These are phyloP conservation scores for Hanleya hanleyi DNA, from an alignment of 2,888 invertebrate genomes.

Conservation along the genomic window DNA sequence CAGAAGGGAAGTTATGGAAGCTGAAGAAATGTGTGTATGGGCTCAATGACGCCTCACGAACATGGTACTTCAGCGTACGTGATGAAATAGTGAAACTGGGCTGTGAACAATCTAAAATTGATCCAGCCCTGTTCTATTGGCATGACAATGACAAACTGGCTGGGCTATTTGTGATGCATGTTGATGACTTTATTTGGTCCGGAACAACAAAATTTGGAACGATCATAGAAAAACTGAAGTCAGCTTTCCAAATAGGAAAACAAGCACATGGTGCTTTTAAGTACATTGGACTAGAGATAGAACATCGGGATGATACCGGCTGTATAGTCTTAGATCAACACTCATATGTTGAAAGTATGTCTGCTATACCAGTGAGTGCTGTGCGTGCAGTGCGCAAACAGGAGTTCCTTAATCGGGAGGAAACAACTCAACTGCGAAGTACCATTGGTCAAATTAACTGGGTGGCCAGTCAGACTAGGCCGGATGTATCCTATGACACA, in stretches of 20 bases:
- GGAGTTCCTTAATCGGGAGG: not conserved
- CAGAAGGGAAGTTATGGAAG: no score
- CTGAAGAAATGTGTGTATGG: no score
- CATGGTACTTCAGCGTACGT: no score
- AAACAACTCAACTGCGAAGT: not conserved
- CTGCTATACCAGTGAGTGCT: not conserved
- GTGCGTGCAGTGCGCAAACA: not conserved
- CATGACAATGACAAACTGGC: no score
- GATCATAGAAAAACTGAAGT: no score
- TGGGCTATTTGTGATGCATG: no score
- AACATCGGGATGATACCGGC: not conserved
- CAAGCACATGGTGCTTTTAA: not conserved
- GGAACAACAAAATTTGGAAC: no score
- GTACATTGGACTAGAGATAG: not conserved
- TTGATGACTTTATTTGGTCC: no score
- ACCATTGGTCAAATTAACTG: not conserved
- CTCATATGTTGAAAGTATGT: not conserved
- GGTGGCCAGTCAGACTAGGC: not conserved
- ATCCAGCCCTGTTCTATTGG: no score
- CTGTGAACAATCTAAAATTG: no score
- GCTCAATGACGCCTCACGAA: no score
- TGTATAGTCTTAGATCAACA: not conserved
- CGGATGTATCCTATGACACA: not conserved
- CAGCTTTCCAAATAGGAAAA: constrained; percentile 19
- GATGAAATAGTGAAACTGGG: no score